These are phyloP conservation scores for Drosophila silvestris DNA, from an alignment of 2,888 invertebrate genomes.

Conservation along the genomic window DNA sequence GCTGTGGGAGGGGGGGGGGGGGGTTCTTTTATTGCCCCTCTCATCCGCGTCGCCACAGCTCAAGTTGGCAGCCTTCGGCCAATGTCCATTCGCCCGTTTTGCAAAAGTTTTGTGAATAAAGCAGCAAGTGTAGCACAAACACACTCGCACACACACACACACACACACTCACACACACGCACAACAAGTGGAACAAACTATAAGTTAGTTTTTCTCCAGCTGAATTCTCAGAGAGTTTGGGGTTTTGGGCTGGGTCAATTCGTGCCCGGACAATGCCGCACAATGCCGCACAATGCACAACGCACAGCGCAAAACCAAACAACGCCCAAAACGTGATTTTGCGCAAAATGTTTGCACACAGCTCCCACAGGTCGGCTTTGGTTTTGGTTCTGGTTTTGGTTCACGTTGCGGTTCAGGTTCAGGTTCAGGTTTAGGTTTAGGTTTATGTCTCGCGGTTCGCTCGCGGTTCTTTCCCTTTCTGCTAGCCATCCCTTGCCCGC, in stretches of 20 bases:
- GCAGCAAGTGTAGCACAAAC: slow-evolving; percentile 20
- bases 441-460: slow-evolving; percentile 37
- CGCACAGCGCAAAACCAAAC: slow-evolving; percentile 69
- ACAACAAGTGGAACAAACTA: slow-evolving; percentile 72
- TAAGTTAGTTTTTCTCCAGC: slow-evolving; percentile 65
- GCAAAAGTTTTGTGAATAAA: slow-evolving; percentile 54
- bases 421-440: slow-evolving; percentile 7
- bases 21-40: not conserved
- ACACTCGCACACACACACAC: slow-evolving; percentile 21
- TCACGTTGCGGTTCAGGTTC: slow-evolving; percentile 5
- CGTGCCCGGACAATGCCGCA: slow-evolving; percentile 36
- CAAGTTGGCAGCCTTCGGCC: slow-evolving; percentile 30
- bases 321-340: slow-evolving; percentile 78
- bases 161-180: slow-evolving; percentile 16
- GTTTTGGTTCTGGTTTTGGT: slow-evolving; percentile 29
- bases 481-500: not conserved
- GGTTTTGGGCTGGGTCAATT: slow-evolving; percentile 47
- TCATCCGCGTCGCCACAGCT: not conserved
- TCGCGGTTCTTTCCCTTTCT: not conserved
- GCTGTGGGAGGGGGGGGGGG: fast-evolving
- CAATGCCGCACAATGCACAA: slow-evolving; percentile 38
- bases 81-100: slow-evolving; percentile 31
- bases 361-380: slow-evolving; percentile 56
- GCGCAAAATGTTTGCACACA: slow-evolving; percentile 61
- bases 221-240: slow-evolving; percentile 27